phyloP scores from a whole-genome alignment of 2,797 vertebrate genomes.

The Sphenopsis melanotis region DNA sequence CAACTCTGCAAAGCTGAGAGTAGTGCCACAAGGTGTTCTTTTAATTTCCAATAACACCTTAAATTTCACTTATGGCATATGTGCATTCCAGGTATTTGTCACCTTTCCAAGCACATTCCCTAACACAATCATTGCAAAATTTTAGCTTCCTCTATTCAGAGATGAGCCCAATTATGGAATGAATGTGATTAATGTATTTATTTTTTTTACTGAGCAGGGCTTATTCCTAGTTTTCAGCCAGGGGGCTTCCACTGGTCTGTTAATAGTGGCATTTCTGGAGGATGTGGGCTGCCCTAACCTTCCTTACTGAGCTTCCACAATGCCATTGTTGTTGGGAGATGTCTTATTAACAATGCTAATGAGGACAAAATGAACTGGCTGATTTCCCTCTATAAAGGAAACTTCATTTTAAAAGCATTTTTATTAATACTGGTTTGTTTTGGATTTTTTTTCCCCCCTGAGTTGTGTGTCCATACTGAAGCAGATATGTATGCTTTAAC shows the following conservation, averaged over 20 bases:
- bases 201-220: neutral
- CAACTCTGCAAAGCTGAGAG: neutral
- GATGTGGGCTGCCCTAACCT: neutral
- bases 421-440: neutral
- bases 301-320: neutral
- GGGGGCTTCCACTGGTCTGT: neutral
- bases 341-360: neutral
- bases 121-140: neutral
- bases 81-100: neutral
- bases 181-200: neutral
- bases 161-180: neutral
- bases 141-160: neutral
- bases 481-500: neutral
- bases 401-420: neutral
- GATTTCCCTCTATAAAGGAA: neutral
- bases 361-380: neutral
- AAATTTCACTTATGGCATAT: neutral
- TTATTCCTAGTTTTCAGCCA: neutral
- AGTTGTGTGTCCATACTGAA: neutral
- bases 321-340: neutral
- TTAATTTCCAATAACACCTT: neutral
- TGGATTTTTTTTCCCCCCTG: fast-evolving
- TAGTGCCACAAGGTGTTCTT: neutral
- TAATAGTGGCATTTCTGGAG: neutral
- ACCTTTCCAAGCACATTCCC: neutral